Evolutionary conservation across 1,140 invertebrate species (phyloP), one percentile per base, ranked within the genome.

Genomic region (Dinoponera quadriceps): DNA sequence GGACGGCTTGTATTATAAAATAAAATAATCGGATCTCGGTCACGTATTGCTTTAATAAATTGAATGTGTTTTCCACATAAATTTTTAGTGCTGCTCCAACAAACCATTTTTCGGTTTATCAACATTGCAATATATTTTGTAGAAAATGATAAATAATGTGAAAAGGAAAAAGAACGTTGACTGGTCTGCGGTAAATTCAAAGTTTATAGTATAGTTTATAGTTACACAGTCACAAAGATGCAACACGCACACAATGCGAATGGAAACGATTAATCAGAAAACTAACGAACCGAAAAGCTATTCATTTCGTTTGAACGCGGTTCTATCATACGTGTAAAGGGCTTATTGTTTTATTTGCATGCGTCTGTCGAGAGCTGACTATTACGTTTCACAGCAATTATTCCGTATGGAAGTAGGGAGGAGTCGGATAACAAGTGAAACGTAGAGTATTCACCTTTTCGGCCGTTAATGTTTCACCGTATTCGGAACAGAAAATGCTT

Each of bases 401-500:
- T 13, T 78, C 33, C 38, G 38, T 11, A 44, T 44, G 29, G 18
- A n/a, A 78, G 49, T 3, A 7, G 20, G 9, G 13, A 48, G 9
- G 1, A 77, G 16, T 54, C 13, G 33, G 4, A 29, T 69, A 80
- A 69, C 51, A 55, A 69, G 16, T 22, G 65, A 80, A 80, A 22
- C 33, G n/a, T 48, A 20, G 18, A 22, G 25, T 54, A 71, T 48
- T 44, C 38, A 71, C 25, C 22, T 38, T 69, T 78, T 48, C 51
- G 49, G 22, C 20, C 27, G 75, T 80, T 80, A 71, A 80, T 71
- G 54, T 80, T 80, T 80, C 54, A 57, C 22, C 3, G 22, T 22
- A 59, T 71, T 71, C 75, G 51, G 18, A 80, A 80, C 33, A n/a
- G 65, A 57, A 80, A 80, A 80, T 57, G 75, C 65, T 80, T 80